Evolutionary conservation across 2,888 invertebrate species (phyloP).

Genomic region (Parnassius smintheus): DNA sequence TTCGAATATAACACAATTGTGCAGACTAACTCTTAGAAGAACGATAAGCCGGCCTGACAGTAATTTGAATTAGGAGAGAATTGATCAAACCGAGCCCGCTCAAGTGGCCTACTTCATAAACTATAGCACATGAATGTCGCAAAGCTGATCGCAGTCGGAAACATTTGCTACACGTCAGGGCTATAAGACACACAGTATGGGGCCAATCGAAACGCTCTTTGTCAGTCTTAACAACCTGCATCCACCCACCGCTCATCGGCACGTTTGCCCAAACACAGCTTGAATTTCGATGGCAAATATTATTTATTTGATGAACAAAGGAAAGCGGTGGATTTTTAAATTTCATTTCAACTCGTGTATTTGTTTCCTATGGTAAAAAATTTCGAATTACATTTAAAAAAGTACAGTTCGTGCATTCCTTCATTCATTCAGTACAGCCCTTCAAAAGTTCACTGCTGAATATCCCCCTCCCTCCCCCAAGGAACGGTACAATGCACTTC

Average conservation of each 20-base stretch:
- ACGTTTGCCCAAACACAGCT: slow-evolving; percentile 46
- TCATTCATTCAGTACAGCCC: no score
- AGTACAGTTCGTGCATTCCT: no score
- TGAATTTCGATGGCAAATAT: slow-evolving; percentile 68
- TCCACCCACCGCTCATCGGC: slow-evolving; percentile 19
- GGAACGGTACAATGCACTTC: no score
- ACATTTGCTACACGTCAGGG: slow-evolving; percentile 40
- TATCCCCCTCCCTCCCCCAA: no score
- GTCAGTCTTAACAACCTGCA: slow-evolving; percentile 47
- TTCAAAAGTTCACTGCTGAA: no score
- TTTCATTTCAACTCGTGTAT: not conserved
- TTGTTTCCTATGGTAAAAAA: no score
- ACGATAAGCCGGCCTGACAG: slow-evolving; percentile 1
- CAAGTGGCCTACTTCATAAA: slow-evolving; percentile 9
- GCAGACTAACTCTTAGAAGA: not conserved
- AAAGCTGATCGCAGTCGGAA: slow-evolving; percentile 46
- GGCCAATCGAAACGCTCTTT: slow-evolving; percentile 54
- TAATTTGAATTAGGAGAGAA: slow-evolving; percentile 8
- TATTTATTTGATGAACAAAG: slow-evolving; percentile 49
- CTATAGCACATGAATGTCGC: slow-evolving; percentile 30
- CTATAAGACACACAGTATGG: slow-evolving; percentile 47
- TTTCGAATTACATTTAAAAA: no score
- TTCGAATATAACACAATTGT: slow-evolving; percentile 2
- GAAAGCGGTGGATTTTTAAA: slow-evolving; percentile 13
- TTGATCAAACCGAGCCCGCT: slow-evolving; percentile 1